These are phyloP conservation scores for Rhyacichthys aspro DNA, from an alignment of 2,797 vertebrate species.

Conservation along the genomic window DNA sequence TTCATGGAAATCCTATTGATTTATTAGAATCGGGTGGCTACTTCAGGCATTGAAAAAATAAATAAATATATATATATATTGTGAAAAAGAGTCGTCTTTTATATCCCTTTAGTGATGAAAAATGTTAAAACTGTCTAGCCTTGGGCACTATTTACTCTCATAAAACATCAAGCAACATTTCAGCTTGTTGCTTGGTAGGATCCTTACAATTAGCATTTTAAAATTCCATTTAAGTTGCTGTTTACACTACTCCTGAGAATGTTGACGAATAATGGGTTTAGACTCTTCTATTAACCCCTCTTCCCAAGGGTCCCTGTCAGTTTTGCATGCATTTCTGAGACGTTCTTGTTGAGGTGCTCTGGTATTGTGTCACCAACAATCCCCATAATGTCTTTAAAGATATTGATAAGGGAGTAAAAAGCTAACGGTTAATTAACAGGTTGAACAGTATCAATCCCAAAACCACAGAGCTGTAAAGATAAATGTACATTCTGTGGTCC, in stretches of 20 bases:
- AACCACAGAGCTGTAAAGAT: no score
- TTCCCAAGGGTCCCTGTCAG: conserved; percentile 25
- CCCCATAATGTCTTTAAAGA: not conserved
- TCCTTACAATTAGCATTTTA: conserved; percentile 54
- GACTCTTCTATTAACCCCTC: conserved; percentile 41
- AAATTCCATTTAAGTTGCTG: conserved; percentile 51
- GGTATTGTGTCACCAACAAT: conserved; percentile 3
- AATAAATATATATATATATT: conserved; percentile 50
- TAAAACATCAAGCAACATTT: conserved; percentile 47
- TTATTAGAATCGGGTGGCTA: conserved; percentile 55
- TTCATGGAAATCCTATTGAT: conserved; percentile 73
- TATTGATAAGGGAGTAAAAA: conserved; percentile 13
- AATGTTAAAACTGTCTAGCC: conserved; percentile 46
- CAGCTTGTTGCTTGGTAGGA: conserved; percentile 47
- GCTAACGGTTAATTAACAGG: conserved; percentile 2
- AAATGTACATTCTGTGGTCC: no score
- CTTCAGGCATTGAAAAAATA: conserved; percentile 46
- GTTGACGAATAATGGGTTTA: conserved; percentile 36
- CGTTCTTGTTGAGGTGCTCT: conserved; percentile 15
- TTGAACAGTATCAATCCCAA: no score
- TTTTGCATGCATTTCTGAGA: conserved; percentile 23
- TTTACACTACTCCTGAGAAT: conserved; percentile 52
- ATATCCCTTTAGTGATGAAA: no score
- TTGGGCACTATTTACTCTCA: conserved; percentile 50
- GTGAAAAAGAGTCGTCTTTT: conserved; percentile 21